Evolutionary conservation across 2,113 vertebrate species (phyloP).

Genomic region (Morphnarchus princeps): DNA sequence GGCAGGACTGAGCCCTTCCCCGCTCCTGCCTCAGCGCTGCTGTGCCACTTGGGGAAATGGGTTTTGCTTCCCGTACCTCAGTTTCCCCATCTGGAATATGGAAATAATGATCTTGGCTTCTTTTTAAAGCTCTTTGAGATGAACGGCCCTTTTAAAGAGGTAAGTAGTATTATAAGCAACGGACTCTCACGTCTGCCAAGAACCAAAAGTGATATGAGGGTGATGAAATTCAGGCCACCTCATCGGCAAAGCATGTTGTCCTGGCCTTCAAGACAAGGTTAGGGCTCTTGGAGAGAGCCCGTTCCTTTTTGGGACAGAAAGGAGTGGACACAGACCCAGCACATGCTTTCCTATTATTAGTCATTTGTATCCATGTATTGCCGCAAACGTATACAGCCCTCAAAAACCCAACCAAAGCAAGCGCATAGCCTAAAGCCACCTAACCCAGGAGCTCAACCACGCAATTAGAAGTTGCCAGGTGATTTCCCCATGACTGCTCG

Average conservation of each 20-base stretch:
- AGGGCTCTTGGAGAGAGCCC: slow-evolving; percentile 18
- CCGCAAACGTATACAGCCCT: neutral
- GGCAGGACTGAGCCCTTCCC: neutral
- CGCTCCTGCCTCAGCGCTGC: neutral
- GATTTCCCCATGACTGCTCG: accelerated
- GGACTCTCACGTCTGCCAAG: slow-evolving; percentile 11
- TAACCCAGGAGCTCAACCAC: neutral
- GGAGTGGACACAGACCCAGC: slow-evolving; percentile 28
- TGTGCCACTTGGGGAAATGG: neutral
- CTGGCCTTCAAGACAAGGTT: slow-evolving; percentile 67
- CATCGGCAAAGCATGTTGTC: slow-evolving; percentile 58
- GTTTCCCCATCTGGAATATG: neutral
- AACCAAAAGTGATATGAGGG: slow-evolving; percentile 58
- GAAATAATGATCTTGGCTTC: slow-evolving; percentile 11
- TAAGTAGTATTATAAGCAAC: slow-evolving; percentile 48
- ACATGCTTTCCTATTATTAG: slow-evolving; percentile 60
- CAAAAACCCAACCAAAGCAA: neutral
- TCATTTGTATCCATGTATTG: slow-evolving; percentile 12
- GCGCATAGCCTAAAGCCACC: neutral
- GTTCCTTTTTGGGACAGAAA: slow-evolving; percentile 60
- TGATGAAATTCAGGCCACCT: slow-evolving; percentile 60
- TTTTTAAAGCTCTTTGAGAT: slow-evolving; percentile 34
- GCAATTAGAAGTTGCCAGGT: neutral
- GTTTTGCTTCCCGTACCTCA: neutral
- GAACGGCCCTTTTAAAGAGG: slow-evolving; percentile 42